Evolutionary conservation across 23 tunicate species (phyloP), one percentile per base, ranked within the genome.

Genomic region (Corella eumyota): DNA sequence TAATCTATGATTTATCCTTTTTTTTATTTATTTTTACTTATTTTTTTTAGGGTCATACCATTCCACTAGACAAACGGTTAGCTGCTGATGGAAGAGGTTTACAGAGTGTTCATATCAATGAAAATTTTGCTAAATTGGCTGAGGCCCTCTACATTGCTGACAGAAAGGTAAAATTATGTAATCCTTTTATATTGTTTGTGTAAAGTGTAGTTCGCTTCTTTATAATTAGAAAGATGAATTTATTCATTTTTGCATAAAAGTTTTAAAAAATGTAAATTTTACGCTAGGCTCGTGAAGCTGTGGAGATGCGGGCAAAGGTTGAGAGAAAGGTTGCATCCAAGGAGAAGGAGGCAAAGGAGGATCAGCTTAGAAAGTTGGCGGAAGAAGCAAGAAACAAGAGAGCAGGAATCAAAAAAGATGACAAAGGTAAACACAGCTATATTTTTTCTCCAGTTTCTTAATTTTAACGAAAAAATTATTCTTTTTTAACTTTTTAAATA

Each of bases 51-150:
- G 98, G 98, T 27, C 88, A 92, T 72, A 92, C 98, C 51, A 92
- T 92, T 66, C 98, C 98, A 27, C 78, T 92, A 25, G 98, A 92
- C 71, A 92, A 92, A 54, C 79, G 98, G 28, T 71, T 92, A 6
- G 98, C 98, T 19, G 98, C 98, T 19, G 98, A 92, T 36, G 98
- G 98, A 15, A 58, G 98, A 49, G 98, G 98, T 19, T 47, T 92
- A 20, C 98, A 92, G 62, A 70, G 80, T 45, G 92, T 77, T 36
- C 98, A 92, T 69, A 92, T 92, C 86, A 92, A 92, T 40, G 98
- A 92, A 47, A 92, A 92, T 34, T 92, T 92, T 77, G 98, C 98
- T 20, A 83, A 92, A 61, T 80, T 92, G 23, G 84, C 98, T 25
- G 98, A 92, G 66, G 98, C 98, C 5, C 54, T 92, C 30, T 92